Evolutionary conservation across 2,888 invertebrate genomes (phyloP), one percentile per base, ranked within the genome.

Genomic region (Paralinhomoeus sp.): DNA sequence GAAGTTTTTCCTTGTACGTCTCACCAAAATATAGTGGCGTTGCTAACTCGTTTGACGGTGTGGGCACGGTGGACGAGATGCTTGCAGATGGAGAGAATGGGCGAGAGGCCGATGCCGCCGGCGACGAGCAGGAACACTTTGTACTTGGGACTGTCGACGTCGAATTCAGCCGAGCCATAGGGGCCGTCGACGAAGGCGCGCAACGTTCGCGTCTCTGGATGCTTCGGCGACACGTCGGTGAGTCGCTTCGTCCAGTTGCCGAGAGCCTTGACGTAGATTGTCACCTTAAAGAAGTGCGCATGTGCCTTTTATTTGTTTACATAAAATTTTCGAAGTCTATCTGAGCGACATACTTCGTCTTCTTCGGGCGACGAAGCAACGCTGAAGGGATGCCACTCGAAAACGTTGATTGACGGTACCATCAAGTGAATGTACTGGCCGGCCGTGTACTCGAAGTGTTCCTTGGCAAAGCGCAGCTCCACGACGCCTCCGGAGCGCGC

Each of bases 231-330:
- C 15, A 42, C 12, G 2, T 74, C 72, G 60, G 82, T 78, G 1
- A 87, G 67, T 1, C 78, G 72, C 62, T 81, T 82, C 0, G 85
- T 87, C 89, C 89, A 91, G 64, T 85, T 76, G 1, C 89, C 89
- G 3, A 83, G 83, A 0, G 78, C 84, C 49, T 87, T 74, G 48
- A 91, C 79, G 62, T 89, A 89, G 0, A 89, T 70, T 81, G 84
- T 85, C 64, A 89, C 75, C 43, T 43, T 7, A 2, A 43, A 37
- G 21, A 9, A 3, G 13, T 18, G 20, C 18, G 20, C n/a, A n/a
- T n/a, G n/a, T n/a, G n/a, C n/a, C n/a, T n/a, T n/a, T n/a, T n/a
- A n/a, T n/a, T n/a, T n/a, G n/a, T n/a, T n/a, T n/a, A n/a, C n/a
- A n/a, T n/a, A n/a, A n/a, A n/a, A n/a, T n/a, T n/a, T n/a, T n/a